Evolutionary conservation across 2,888 invertebrate species (phyloP).

Genomic region (Troides oblongomaculatus): DNA sequence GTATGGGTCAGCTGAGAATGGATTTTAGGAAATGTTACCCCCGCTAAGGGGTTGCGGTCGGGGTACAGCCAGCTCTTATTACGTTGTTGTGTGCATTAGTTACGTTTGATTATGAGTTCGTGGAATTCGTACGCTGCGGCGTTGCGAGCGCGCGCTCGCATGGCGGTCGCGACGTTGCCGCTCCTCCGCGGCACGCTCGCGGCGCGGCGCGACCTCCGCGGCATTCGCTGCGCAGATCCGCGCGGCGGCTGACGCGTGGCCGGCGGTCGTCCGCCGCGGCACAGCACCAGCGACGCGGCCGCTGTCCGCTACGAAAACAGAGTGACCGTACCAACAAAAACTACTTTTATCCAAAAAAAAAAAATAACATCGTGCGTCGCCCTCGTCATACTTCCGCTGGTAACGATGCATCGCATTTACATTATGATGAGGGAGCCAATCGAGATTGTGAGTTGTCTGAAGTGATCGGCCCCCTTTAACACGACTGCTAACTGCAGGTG

Average conservation of each 20-base stretch:
- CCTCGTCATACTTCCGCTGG: neutral
- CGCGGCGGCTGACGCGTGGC: neutral
- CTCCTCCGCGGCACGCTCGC: conserved; percentile 23
- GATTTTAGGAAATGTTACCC: too few relatives aligned
- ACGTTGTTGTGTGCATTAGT: too few relatives aligned
- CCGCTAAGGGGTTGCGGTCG: too few relatives aligned
- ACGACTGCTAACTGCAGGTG: too few relatives aligned
- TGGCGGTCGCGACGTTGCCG: conserved; percentile 35
- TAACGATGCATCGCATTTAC: conserved; percentile 1
- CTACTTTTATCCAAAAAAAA: neutral
- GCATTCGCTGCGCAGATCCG: conserved; percentile 26
- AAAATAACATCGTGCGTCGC: neutral
- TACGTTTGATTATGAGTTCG: neutral
- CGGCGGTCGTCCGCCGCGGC: neutral
- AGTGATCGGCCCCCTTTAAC: too few relatives aligned
- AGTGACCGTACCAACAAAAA: conserved; percentile 8
- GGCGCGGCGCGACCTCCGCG: neutral
- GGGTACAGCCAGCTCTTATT: too few relatives aligned
- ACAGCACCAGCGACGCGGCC: neutral
- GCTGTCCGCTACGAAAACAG: neutral
- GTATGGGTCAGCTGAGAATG: too few relatives aligned
- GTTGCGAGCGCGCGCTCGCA: conserved; percentile 1
- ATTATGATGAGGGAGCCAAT: neutral
- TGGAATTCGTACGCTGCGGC: neutral
- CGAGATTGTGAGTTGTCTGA: neutral